Evolutionary conservation across 2,113 vertebrate genomes (phyloP).

Genomic region (Crotalus horridus): DNA sequence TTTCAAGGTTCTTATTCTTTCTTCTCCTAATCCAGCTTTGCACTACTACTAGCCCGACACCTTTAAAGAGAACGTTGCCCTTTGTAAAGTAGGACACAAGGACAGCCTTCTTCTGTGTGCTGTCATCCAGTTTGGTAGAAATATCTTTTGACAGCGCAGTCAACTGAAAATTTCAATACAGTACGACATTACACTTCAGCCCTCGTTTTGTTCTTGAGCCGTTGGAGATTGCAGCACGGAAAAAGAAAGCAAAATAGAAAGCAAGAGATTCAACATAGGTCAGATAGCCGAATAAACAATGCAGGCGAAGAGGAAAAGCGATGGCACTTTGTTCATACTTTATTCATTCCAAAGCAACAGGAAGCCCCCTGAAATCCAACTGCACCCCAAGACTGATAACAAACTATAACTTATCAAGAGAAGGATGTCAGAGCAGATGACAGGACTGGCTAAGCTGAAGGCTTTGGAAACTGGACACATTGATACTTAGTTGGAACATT

Average conservation of each 20-base stretch:
- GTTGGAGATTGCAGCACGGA: background rate
- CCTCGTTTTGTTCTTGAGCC: background rate
- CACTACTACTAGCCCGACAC: background rate
- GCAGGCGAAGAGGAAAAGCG: background rate
- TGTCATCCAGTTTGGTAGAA: background rate
- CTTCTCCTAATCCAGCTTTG: background rate
- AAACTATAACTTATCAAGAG: background rate
- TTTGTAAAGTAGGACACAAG: background rate
- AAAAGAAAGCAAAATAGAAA: background rate
- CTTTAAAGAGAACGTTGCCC: background rate
- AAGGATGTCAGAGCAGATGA: background rate
- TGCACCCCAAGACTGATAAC: background rate
- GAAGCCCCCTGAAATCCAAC: background rate
- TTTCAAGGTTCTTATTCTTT: background rate
- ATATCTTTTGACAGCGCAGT: background rate
- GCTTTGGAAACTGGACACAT: background rate
- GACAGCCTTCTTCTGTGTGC: background rate
- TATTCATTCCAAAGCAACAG: background rate
- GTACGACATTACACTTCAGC: background rate
- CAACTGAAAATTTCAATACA: background rate
- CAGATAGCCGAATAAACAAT: constrained; percentile 22
- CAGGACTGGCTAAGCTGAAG: background rate
- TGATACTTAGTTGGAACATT: background rate
- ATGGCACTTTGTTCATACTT: background rate
- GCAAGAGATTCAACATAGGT: background rate